Conservation (phyloP, 2,888 invertebrate genomes). For the Arrhopalites spinosus region DNA sequence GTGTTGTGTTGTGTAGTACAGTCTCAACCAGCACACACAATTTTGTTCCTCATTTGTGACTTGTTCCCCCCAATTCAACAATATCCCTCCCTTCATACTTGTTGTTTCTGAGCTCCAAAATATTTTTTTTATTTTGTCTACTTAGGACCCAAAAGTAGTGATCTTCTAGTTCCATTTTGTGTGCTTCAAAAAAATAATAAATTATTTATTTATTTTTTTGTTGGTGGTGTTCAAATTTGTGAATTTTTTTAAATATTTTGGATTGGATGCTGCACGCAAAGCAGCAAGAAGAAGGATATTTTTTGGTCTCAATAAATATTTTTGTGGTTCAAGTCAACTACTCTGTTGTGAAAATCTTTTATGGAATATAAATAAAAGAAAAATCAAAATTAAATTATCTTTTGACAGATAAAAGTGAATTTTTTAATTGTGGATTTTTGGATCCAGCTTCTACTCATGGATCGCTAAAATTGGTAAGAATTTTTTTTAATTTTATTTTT, state of each 20-base stretch:
- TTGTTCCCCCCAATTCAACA: neutral
- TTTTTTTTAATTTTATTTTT: neutral
- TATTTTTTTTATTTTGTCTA: neutral
- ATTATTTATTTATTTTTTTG: neutral
- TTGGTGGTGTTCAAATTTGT: neutral
- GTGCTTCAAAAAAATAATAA: neutral
- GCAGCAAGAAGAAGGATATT: neutral
- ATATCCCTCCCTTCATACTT: neutral
- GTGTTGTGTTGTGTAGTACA: too few species aligned
- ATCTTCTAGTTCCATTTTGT: too few species aligned
- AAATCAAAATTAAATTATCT: too few species aligned
- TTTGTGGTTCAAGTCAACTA: neutral
- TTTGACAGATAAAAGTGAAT: too few species aligned
- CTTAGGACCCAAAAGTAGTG: too few species aligned
- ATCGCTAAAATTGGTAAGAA: constrained; percentile 8
- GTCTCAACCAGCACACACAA: too few species aligned
- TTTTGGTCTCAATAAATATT: too few species aligned
- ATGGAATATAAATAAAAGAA: neutral
- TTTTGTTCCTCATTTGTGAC: too few species aligned
- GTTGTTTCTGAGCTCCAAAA: neutral
- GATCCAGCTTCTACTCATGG: neutral
- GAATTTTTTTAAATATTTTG: neutral
- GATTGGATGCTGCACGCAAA: neutral
- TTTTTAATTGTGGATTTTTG: too few species aligned
- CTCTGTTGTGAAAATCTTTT: too few species aligned